Conservation (phyloP, 2,888 invertebrate species). For the Ochropleura leucogaster region DNA sequence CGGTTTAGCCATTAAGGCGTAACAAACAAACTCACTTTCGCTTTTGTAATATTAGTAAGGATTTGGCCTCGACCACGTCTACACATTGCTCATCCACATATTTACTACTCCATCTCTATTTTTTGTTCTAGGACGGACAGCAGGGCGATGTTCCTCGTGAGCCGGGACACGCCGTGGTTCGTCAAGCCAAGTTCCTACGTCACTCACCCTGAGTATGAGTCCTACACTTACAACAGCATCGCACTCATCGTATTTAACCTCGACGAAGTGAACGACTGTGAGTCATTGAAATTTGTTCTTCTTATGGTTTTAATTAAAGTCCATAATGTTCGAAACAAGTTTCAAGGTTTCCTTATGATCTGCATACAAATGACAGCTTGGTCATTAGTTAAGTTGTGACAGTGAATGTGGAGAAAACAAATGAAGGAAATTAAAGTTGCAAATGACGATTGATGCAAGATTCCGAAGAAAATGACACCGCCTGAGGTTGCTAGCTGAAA, state of each 20-base stretch:
- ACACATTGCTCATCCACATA: too few relatives aligned
- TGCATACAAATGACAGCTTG: too few relatives aligned
- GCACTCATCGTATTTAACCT: constrained; percentile 74
- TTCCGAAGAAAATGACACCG: background rate
- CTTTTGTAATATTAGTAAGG: too few relatives aligned
- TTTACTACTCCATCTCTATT: background rate
- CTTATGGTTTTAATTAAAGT: background rate
- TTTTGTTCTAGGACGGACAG: constrained; percentile 67
- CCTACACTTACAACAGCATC: constrained; percentile 73
- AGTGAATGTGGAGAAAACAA: background rate
- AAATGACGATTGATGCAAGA: background rate
- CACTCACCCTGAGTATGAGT: constrained; percentile 79
- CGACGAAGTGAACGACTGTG: constrained; percentile 47
- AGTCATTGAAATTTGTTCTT: constrained; percentile 36
- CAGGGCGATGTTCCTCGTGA: constrained; percentile 76
- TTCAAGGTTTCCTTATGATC: too few relatives aligned
- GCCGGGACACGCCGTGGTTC: constrained; percentile 65
- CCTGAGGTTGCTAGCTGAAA: background rate
- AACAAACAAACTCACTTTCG: too few relatives aligned
- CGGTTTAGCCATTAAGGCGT: too few relatives aligned
- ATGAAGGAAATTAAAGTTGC: background rate
- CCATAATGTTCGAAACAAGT: background rate
- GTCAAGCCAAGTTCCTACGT: constrained; percentile 67
- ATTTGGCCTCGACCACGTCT: too few relatives aligned
- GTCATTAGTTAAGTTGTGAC: too few relatives aligned